These are phyloP conservation scores for Calonectris borealis DNA, from an alignment of 2,113 vertebrate genomes.

Conservation along the genomic window DNA sequence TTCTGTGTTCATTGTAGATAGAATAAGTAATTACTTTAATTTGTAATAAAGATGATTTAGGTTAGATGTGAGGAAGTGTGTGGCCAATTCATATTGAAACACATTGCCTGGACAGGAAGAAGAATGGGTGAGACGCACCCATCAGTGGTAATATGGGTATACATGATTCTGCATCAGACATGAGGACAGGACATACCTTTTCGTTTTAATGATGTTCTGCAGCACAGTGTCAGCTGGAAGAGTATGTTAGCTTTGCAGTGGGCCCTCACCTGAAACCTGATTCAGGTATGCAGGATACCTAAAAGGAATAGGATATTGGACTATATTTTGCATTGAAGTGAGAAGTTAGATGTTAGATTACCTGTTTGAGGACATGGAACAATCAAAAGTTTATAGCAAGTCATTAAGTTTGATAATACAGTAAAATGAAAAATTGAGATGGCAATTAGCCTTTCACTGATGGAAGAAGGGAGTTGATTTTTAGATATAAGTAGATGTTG, in stretches of 20 bases:
- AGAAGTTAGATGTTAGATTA: not conserved
- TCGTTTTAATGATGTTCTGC: not conserved
- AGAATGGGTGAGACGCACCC: not conserved
- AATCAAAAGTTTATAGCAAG: not conserved
- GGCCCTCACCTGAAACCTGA: not conserved
- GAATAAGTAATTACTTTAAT: not conserved
- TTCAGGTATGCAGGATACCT: not conserved
- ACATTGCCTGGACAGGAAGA: not conserved
- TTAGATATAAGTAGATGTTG: not conserved
- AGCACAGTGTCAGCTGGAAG: not conserved
- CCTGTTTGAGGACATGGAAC: not conserved
- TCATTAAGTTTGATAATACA: not conserved
- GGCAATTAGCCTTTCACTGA: not conserved
- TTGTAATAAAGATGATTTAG: not conserved
- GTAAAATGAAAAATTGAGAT: not conserved
- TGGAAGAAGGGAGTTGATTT: not conserved
- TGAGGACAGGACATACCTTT: not conserved
- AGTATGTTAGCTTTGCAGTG: not conserved
- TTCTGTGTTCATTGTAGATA: not conserved
- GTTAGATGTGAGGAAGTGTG: not conserved
- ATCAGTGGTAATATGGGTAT: not conserved
- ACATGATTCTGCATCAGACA: too few species aligned
- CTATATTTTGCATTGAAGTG: not conserved
- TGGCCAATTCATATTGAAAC: not conserved
- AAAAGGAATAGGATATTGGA: not conserved